A percentile compares a stretch with the other conserved stretches of the same genome.
Evolutionary conservation across 2,113 vertebrate species (phyloP).

Genomic region (Montifringilla adamsi): DNA sequence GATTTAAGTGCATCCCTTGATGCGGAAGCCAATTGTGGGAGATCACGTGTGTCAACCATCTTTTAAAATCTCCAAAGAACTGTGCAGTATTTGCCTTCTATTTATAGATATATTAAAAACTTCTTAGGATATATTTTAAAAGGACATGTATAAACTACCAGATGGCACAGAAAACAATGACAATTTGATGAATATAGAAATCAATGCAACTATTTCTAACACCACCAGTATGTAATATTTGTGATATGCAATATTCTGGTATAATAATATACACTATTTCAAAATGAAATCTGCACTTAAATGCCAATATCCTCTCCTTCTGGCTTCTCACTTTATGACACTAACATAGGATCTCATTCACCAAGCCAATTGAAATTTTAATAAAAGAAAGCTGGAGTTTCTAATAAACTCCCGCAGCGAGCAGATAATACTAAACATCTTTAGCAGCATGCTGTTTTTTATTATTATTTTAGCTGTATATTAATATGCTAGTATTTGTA

Average conservation of each 20-base stretch:
- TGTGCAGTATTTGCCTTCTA: background rate
- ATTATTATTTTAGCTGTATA: conserved; percentile 87
- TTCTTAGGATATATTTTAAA: conserved; percentile 68
- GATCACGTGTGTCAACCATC: background rate
- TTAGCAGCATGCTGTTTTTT: conserved; percentile 86
- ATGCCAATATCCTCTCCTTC: conserved; percentile 84
- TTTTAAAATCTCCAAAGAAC: conserved; percentile 14
- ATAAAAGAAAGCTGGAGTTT: conserved; percentile 88
- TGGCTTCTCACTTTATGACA: conserved; percentile 85
- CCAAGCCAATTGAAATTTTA: conserved; percentile 88
- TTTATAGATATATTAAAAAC: conserved; percentile 59
- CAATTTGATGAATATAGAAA: conserved; percentile 71
- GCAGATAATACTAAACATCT: conserved; percentile 84
- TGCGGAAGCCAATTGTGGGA: background rate
- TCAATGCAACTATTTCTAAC: conserved; percentile 68
- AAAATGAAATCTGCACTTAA: conserved; percentile 83
- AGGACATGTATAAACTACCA: conserved; percentile 64
- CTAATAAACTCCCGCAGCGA: conserved; percentile 86
- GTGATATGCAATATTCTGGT: conserved; percentile 75
- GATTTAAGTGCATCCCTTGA: background rate
- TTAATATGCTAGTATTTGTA: conserved; percentile 89
- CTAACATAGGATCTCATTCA: conserved; percentile 84
- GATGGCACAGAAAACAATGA: conserved; percentile 67
- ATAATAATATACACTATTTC: conserved; percentile 75
- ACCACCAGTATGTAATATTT: conserved; percentile 71